Conservation (phyloP, 2,888 invertebrate genomes). For the Lampropteryx suffumata region DNA sequence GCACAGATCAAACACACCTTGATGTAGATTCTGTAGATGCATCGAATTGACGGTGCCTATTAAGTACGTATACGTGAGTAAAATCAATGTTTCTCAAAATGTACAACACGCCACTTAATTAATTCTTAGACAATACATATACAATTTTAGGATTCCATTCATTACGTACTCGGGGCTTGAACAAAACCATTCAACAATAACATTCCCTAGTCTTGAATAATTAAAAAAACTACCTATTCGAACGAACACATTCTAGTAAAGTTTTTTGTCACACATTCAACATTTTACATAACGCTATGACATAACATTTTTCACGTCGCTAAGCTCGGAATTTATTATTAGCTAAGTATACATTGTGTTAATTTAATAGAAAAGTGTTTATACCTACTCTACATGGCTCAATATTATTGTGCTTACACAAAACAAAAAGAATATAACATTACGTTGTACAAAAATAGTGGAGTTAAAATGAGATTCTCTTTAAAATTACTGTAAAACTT, state of each 20-base stretch:
- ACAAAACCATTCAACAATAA: slow-evolving; percentile 28
- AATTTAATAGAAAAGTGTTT: slow-evolving; percentile 36
- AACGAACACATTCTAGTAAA: slow-evolving; percentile 54
- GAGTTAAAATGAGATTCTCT: slow-evolving; percentile 57
- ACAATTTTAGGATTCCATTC: slow-evolving; percentile 11
- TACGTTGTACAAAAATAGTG: slow-evolving; percentile 56
- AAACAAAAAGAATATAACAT: slow-evolving; percentile 40
- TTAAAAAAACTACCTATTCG: slow-evolving; percentile 29
- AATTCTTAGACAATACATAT: slow-evolving; percentile 10
- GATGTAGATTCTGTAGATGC: too few relatives aligned
- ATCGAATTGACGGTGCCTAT: too few relatives aligned
- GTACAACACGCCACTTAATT: too few relatives aligned
- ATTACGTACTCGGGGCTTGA: background rate
- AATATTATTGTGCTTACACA: slow-evolving; percentile 55
- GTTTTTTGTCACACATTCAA: slow-evolving; percentile 34
- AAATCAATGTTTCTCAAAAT: too few relatives aligned
- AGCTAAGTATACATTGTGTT: slow-evolving; percentile 37
- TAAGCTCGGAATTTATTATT: slow-evolving; percentile 68
- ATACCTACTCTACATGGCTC: slow-evolving; percentile 50
- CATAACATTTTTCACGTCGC: slow-evolving; percentile 47
- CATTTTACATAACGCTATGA: slow-evolving; percentile 46
- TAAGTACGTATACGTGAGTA: too few relatives aligned
- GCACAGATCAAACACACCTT: too few relatives aligned
- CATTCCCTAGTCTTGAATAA: slow-evolving; percentile 20
- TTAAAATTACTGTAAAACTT: slow-evolving; percentile 39